These are phyloP conservation scores for Drosophila nigrodunni DNA, from an alignment of 1,140 invertebrate species.

Conservation along the genomic window DNA sequence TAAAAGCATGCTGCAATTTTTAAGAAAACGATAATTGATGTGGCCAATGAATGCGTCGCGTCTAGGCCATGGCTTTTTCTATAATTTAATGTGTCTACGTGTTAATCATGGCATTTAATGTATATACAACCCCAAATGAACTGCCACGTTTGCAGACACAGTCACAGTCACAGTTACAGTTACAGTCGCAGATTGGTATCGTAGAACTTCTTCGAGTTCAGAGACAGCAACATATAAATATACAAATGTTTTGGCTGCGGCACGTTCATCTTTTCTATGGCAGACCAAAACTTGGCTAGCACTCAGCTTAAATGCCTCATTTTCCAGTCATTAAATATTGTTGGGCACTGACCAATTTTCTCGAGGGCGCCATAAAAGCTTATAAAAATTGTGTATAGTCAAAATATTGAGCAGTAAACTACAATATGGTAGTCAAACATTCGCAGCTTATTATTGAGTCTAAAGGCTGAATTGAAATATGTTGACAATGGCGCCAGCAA, in stretches of 20 bases:
- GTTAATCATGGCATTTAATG: conserved; percentile 80
- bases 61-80: conserved; percentile 50
- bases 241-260: conserved; percentile 49
- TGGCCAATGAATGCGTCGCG: conserved; percentile 28
- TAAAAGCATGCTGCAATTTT: conserved; percentile 45
- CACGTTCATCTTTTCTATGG: conserved; percentile 52
- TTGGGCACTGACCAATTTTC: conserved; percentile 68
- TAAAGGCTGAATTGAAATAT: conserved; percentile 67
- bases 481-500: conserved; percentile 80
- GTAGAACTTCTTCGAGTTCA: conserved; percentile 23
- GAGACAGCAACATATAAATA: conserved; percentile 67
- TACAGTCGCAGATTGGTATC: conserved; percentile 35
- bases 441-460: conserved; percentile 73
- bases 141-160: conserved; percentile 33
- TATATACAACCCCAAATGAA: conserved; percentile 25
- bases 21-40: conserved; percentile 65
- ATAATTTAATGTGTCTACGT: conserved; percentile 80
- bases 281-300: conserved; percentile 53
- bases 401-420: conserved; percentile 19
- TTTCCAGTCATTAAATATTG: conserved; percentile 80
- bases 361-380: conserved; percentile 64
- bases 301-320: conserved; percentile 80
- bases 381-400: conserved; percentile 44
- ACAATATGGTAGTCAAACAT: conserved; percentile 62
- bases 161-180: conserved; percentile 11